Evolutionary conservation across 1,140 invertebrate genomes (phyloP).

Genomic region (Micrasema longulum): DNA sequence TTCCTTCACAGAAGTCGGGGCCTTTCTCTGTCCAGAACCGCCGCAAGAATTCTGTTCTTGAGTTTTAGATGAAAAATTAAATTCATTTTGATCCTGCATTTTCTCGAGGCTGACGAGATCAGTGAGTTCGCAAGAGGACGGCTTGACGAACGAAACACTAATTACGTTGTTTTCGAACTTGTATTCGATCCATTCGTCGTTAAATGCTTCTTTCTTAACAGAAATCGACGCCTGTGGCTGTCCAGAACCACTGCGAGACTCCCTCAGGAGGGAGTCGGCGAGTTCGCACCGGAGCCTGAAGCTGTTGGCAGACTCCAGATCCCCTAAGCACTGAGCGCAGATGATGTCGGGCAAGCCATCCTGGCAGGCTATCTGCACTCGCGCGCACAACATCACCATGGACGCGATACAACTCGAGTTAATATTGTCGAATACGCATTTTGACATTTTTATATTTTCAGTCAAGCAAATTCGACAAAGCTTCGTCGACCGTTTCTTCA

Average conservation of each 20-base stretch:
- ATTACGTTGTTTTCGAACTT: background rate
- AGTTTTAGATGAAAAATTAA: too few relatives aligned
- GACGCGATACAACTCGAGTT: background rate
- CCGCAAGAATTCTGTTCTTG: slow-evolving; percentile 1
- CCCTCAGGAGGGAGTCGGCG: slow-evolving; percentile 20
- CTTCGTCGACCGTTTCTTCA: background rate
- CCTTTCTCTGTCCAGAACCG: background rate
- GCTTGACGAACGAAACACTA: too few relatives aligned
- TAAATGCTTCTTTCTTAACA: background rate
- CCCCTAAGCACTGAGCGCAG: slow-evolving; percentile 6
- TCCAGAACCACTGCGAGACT: background rate
- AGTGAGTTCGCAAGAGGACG: too few relatives aligned
- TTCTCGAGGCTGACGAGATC: too few relatives aligned
- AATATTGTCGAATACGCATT: background rate
- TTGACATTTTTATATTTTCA: slow-evolving; percentile 1
- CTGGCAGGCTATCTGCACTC: slow-evolving; percentile 3
- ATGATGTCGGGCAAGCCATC: slow-evolving; percentile 35
- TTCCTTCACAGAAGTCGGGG: background rate
- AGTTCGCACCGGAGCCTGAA: slow-evolving; percentile 28
- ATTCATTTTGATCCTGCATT: too few relatives aligned
- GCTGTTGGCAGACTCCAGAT: slow-evolving; percentile 26
- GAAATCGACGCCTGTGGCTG: background rate
- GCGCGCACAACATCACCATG: slow-evolving; percentile 21
- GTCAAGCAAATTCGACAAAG: slow-evolving; percentile 23
- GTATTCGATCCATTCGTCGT: background rate